These are phyloP conservation scores for Trachymyrmex septentrionalis DNA, from an alignment of 1,140 invertebrate species.

Conservation along the genomic window DNA sequence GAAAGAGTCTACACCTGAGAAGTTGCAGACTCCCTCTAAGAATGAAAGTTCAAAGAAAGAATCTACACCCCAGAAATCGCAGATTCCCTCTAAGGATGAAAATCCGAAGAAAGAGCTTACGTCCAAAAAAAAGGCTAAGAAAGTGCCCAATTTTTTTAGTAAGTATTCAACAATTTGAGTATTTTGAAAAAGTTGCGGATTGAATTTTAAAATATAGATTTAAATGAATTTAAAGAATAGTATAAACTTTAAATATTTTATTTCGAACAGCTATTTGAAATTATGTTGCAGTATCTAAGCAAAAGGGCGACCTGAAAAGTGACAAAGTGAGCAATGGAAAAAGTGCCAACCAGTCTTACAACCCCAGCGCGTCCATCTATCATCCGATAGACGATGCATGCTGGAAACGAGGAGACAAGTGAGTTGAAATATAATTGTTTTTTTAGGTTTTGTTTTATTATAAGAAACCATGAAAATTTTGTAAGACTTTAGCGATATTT, in stretches of 20 bases:
- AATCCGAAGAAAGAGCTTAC: neutral
- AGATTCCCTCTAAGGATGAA: neutral
- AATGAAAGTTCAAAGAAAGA: neutral
- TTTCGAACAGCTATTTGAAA: neutral
- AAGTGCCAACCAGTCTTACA: conserved; percentile 87
- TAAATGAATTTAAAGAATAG: neutral
- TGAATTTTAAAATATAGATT: neutral
- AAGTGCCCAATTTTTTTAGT: conserved; percentile 74
- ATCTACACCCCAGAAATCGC: neutral
- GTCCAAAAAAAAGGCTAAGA: conserved; percentile 50
- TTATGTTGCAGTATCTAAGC: conserved; percentile 67
- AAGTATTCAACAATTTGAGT: conserved; percentile 19
- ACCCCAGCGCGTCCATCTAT: conserved; percentile 93
- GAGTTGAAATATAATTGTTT: conserved; percentile 72
- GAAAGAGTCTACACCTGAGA: neutral
- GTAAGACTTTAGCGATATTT: neutral
- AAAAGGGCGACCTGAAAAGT: conserved; percentile 66
- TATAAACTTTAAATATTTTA: neutral
- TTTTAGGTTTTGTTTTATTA: neutral
- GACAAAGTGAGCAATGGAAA: conserved; percentile 62
- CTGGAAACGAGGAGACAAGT: conserved; percentile 93
- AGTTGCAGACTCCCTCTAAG: conserved; percentile 19
- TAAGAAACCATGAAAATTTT: conserved; percentile 29
- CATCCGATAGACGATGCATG: conserved; percentile 96
- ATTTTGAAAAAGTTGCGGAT: neutral